Evolutionary conservation across 1,140 invertebrate species (phyloP).

Genomic region (Hylaeus volcanicus): DNA sequence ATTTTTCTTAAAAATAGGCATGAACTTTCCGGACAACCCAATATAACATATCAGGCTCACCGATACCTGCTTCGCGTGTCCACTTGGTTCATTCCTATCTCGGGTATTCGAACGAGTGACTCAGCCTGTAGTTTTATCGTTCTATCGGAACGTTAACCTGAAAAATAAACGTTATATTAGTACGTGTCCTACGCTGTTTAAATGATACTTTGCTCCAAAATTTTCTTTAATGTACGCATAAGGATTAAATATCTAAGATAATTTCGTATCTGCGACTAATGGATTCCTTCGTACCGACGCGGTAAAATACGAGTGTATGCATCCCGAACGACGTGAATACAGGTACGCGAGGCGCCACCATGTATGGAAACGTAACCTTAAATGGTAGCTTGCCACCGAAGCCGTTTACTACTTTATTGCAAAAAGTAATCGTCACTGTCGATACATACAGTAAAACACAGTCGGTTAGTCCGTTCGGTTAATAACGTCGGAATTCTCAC

Average conservation of each 20-base stretch:
- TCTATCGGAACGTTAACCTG: neutral
- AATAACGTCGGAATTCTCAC: slow-evolving; percentile 3
- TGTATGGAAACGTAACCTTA: slow-evolving; percentile 61
- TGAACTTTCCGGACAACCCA: no score
- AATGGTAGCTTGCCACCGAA: slow-evolving; percentile 63
- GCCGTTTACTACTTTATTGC: slow-evolving; percentile 39
- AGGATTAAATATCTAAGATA: neutral
- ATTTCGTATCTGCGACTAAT: neutral
- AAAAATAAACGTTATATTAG: neutral
- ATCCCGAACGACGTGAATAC: neutral
- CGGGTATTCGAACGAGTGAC: neutral
- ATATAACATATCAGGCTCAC: no score
- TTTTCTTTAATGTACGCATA: no score
- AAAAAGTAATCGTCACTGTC: slow-evolving; percentile 41
- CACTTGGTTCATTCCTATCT: neutral
- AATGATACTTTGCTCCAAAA: no score
- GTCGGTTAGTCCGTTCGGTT: neutral
- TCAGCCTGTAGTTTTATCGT: neutral
- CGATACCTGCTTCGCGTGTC: no score
- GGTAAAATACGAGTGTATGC: slow-evolving; percentile 2
- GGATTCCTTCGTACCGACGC: neutral
- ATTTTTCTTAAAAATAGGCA: no score
- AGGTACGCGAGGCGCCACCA: slow-evolving; percentile 39
- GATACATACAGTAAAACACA: slow-evolving; percentile 26
- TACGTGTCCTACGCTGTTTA: neutral